phyloP scores from a whole-genome alignment of 2,113 vertebrate species.

The Melanerpes aurifrons region DNA sequence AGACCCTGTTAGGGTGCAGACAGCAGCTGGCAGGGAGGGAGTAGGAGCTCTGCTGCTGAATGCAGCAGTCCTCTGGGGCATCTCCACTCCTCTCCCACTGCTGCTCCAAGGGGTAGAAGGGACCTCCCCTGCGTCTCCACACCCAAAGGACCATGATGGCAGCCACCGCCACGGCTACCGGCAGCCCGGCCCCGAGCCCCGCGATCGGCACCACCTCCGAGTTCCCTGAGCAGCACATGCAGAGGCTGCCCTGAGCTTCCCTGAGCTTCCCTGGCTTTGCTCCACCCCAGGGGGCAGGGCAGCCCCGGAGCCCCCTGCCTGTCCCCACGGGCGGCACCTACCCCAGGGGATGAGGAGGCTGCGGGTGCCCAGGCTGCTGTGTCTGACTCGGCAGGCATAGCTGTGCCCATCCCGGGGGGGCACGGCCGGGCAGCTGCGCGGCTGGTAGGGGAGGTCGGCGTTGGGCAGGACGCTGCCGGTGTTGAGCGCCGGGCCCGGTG shows the following conservation, averaged over 20 bases:
- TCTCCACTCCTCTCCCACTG: not conserved
- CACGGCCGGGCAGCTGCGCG: not conserved
- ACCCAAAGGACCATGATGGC: rapidly evolving
- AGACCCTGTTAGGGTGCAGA: not conserved
- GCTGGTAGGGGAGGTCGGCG: not conserved
- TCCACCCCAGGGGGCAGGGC: rapidly evolving
- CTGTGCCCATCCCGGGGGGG: not conserved
- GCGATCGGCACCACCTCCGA: not conserved
- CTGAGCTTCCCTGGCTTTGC: not conserved
- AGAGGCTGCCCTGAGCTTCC: not conserved
- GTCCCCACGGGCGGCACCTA: not conserved
- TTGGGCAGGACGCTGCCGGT: not conserved
- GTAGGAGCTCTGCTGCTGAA: not conserved
- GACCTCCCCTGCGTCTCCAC: slow-evolving; percentile 21
- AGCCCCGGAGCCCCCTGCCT: not conserved
- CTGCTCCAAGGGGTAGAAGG: rapidly evolving
- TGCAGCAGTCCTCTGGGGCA: not conserved
- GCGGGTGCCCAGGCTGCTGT: not conserved
- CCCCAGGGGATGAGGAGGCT: not conserved
- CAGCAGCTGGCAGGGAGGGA: not conserved
- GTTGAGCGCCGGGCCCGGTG: not conserved
- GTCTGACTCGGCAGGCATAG: not conserved
- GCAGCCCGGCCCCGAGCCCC: not conserved
- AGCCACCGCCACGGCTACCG: not conserved
- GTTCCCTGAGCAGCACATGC: not conserved